Base-by-base conservation (phyloP, 2,797 vertebrate species). In the Sitta carolinensis region DNA sequence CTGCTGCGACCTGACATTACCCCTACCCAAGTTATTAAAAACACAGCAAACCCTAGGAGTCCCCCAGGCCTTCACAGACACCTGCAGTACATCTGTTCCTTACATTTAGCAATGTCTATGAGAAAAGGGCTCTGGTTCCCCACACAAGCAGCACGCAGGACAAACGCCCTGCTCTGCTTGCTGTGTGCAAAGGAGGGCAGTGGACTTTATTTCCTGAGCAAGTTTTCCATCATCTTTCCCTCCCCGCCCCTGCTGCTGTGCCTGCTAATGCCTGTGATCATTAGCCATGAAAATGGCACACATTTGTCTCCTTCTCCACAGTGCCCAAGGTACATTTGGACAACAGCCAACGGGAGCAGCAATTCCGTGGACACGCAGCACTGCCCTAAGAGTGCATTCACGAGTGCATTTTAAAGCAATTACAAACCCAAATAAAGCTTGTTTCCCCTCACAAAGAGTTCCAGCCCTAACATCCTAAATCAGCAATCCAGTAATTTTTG, bases 371-470 rank as follows among this genome's bases (percentile, higher is more conserved):
- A 59, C 84, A 87, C 2, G 2, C 70, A 89, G 92, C 69, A 23
- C 78, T 94, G 68, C 75, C 61, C 48, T 82, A 87, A 70, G 67
- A 85, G 67, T 74, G 80, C 23, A 81, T 95, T 91, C 94, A 93
- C 1, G 1, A 93, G 69, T 57, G 86, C 64, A 17, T 50, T 66
- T 91, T 95, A 95, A 94, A 83, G 58, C 72, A 81, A 80, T 95
- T 86, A 91, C 51, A 76, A 97, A 70, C 45, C 47, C 79, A 96
- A 90, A 81, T 87, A 57, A 95, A 93, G 72, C 69, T 74, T 77
- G 64, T 82, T 96, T 40, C 59, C 59, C 16, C 77, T 87, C 86
- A 76, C 73, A 79, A 93, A 73, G 30, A 57, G 77, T 62, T 96
- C 70, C 61, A 76, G 40, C 23, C 47, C 61, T 81, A 51, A 42